Percentiles rank a stretch among this genome's conserved stretches.
These are phyloP conservation scores for Sycophila sp. DNA, from an alignment of 1,140 invertebrate species.

Conservation along the genomic window DNA sequence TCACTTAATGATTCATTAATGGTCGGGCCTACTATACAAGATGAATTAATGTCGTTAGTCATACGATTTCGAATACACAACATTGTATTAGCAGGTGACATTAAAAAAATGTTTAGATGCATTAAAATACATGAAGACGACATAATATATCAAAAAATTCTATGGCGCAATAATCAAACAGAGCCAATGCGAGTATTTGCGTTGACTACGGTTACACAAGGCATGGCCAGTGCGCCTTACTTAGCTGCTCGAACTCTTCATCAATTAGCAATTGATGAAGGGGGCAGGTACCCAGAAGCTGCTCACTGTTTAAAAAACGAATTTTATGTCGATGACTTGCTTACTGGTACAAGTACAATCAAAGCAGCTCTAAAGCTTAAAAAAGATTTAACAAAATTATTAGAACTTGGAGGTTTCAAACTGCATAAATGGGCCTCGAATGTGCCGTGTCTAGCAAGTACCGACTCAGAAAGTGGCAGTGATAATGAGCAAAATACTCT, in stretches of 20 bases:
- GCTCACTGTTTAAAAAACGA: not conserved
- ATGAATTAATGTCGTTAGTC: not conserved
- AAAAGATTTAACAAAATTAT: not conserved
- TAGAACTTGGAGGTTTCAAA: not conserved
- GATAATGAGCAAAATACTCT: no score
- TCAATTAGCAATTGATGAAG: not conserved
- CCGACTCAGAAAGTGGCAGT: not conserved
- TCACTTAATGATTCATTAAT: not conserved
- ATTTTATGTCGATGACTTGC: not conserved
- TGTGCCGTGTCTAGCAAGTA: not conserved
- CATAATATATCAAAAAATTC: not conserved
- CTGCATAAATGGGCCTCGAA: constrained; percentile 7
- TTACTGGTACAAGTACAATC: not conserved
- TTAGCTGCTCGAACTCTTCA: not conserved
- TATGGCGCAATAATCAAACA: not conserved
- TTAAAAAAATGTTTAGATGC: not conserved
- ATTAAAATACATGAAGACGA: not conserved
- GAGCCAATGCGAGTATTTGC: not conserved
- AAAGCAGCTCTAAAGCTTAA: not conserved
- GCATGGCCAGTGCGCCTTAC: not conserved
- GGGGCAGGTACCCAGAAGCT: not conserved
- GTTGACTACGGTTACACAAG: not conserved
- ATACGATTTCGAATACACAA: not conserved
- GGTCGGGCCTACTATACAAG: not conserved
- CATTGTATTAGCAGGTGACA: not conserved